Evolutionary conservation across 1,140 invertebrate genomes (phyloP), one percentile per base, ranked within the genome.

Genomic region (Linepithema humile): DNA sequence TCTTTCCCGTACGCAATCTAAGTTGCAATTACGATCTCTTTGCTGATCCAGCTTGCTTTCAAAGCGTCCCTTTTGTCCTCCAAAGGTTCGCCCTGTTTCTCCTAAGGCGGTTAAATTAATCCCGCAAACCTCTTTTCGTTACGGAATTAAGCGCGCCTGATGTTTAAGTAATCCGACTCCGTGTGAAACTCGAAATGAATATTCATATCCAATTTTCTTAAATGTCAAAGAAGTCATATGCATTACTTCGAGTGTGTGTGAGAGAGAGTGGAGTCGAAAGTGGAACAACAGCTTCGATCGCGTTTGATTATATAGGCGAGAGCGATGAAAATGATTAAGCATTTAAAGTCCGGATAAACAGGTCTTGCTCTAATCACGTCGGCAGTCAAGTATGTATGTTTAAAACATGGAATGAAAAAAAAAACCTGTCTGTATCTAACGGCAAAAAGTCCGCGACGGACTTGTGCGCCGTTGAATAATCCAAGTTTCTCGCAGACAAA

Each of bases 1-100:
- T 78, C 53, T 48, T 67, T 32, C 73, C 69, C 65, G 82, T 82
- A 85, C 83, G 75, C 85, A 88, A 88, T 86, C 86, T 83, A 90
- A 90, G 84, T 91, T 91, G 89, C 89, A 91, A 91, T 91, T 91
- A 89, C 90, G 80, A 87, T 84, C 70, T 91, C 84, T 87, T 90
- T 88, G 87, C 87, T 78, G 86, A 78, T 75, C 84, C 82, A 90
- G 77, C 88, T 84, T 74, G 77, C 67, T 90, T 88, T 89, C 83
- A 84, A 88, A 89, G 82, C 84, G 64, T 85, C 83, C 83, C 35
- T 69, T 80, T 80, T 70, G 64, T 87, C 84, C 85, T 89, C 84
- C 77, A 78, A 40, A 55, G 45, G 26, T 43, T 20, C 45, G 26
- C 7, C 43, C 38, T 40, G 64, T 55, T 83, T 55, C 57, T 60